phyloP scores from a whole-genome alignment of 2,797 vertebrate genomes.

The Takifugu rubripes region DNA sequence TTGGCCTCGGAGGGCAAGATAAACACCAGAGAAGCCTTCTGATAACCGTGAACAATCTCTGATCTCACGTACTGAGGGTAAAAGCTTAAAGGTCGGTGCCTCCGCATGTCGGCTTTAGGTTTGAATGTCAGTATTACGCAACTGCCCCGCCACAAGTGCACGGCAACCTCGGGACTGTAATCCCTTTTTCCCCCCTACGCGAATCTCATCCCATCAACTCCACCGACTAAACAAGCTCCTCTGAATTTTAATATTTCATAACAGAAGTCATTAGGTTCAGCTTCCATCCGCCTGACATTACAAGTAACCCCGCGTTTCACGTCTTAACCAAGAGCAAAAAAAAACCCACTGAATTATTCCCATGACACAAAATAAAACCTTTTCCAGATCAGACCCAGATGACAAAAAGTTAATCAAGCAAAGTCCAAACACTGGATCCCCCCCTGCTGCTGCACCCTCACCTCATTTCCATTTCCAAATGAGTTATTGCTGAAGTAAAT shows the following conservation, averaged over 20 bases:
- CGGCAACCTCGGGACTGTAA: conserved; percentile 18
- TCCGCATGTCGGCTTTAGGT: conserved; percentile 1
- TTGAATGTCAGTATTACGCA: conserved; percentile 35
- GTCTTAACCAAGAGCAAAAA: no score
- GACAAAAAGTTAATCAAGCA: conserved; percentile 4
- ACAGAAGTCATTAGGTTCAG: no score
- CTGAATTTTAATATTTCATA: no score
- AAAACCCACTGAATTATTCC: background rate
- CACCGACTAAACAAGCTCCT: background rate
- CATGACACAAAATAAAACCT: background rate
- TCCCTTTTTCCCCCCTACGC: conserved; percentile 14
- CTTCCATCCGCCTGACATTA: no score
- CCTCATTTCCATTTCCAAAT: conserved; percentile 39
- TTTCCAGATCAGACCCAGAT: background rate
- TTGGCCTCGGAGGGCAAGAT: conserved; percentile 34
- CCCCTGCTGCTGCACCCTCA: conserved; percentile 3
- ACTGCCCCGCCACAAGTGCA: conserved; percentile 18
- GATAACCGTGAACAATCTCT: background rate
- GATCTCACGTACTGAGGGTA: background rate
- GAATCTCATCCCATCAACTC: conserved; percentile 31
- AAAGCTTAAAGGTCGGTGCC: conserved; percentile 1
- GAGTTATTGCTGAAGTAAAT: conserved; percentile 55
- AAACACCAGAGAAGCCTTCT: conserved; percentile 21
- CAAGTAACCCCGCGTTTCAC: no score
- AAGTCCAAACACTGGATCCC: conserved; percentile 10